Evolutionary conservation across 2,797 vertebrate genomes (phyloP).

Genomic region (Spheniscus humboldti): DNA sequence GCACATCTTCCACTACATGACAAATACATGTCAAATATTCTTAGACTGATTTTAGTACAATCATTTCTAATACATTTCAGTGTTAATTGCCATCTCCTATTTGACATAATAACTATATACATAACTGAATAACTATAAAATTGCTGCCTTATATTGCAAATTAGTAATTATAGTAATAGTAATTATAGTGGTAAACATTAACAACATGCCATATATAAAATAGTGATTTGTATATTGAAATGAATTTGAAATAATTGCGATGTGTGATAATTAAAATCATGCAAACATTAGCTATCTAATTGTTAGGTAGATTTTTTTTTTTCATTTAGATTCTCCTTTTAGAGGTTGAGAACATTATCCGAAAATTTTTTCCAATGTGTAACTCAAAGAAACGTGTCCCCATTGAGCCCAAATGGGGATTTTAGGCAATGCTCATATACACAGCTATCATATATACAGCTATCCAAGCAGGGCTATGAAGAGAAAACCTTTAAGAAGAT

Average conservation of each 20-base stretch:
- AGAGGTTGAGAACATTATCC: background rate
- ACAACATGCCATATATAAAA: constrained; percentile 76
- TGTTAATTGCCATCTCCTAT: constrained; percentile 72
- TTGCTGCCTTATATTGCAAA: constrained; percentile 76
- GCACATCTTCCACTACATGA: background rate
- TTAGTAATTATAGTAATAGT: constrained; percentile 75
- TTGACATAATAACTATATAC: constrained; percentile 77
- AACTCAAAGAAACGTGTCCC: background rate
- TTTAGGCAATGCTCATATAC: background rate
- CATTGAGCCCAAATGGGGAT: background rate
- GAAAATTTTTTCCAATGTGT: background rate
- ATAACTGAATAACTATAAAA: constrained; percentile 77
- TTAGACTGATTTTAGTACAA: constrained; percentile 63
- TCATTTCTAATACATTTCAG: constrained; percentile 70
- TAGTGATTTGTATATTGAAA: constrained; percentile 73
- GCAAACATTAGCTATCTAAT: constrained; percentile 56
- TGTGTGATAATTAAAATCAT: constrained; percentile 76
- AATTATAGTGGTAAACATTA: constrained; percentile 78
- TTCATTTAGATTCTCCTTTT: background rate
- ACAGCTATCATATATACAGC: accelerated
- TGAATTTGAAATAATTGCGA: constrained; percentile 77
- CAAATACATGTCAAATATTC: constrained; percentile 59
- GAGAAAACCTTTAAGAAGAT: background rate
- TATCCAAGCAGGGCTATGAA: background rate
- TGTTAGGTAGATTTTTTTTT: background rate